Conservation (phyloP, 92 coral and sea anemone genomes). For the Zoanthus solanderi region DNA sequence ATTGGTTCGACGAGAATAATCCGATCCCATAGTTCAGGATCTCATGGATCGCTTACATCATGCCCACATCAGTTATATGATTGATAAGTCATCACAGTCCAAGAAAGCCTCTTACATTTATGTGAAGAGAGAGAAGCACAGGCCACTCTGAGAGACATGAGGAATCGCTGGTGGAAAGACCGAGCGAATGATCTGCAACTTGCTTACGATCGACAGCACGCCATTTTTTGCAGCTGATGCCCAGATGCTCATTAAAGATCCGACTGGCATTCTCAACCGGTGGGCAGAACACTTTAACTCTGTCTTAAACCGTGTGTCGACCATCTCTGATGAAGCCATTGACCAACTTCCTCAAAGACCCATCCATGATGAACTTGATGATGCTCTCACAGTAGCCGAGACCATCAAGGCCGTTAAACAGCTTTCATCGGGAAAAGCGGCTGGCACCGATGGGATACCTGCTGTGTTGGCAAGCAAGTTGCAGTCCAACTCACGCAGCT, state of each 20-base stretch:
- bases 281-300: neutral
- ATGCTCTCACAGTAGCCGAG: neutral
- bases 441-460: neutral
- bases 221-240: neutral
- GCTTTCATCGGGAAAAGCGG: neutral
- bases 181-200: neutral
- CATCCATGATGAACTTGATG: neutral
- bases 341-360: neutral
- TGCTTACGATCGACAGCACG: too few species aligned
- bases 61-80: too few species aligned
- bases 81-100: too few species aligned
- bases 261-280: neutral
- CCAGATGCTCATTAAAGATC: neutral
- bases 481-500: constrained; percentile 13
- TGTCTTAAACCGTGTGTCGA: too few species aligned
- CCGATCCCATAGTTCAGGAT: too few species aligned
- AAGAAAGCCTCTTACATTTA: too few species aligned
- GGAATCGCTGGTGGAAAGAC: neutral
- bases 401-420: neutral
- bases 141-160: neutral
- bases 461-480: constrained; percentile 25
- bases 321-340: neutral
- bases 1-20: too few species aligned
- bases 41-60: too few species aligned
- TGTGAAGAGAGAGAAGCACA: too few species aligned